Conservation (phyloP, 2,113 vertebrate genomes). For the Myotis yumanensis region DNA sequence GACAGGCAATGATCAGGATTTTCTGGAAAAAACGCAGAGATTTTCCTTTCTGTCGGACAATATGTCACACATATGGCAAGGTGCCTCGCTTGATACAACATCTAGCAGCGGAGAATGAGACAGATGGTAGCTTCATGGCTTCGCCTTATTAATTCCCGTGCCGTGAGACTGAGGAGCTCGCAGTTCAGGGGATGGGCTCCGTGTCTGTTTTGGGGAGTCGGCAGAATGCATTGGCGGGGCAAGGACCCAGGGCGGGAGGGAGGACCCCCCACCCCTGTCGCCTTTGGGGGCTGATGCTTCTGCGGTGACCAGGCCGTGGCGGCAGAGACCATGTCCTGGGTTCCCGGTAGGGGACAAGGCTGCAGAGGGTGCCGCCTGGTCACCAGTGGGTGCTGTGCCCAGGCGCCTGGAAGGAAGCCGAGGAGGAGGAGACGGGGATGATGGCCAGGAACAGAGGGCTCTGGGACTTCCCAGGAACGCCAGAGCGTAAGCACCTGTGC, state of each 20-base stretch:
- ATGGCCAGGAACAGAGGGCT: rapidly evolving
- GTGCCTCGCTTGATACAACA: conserved; percentile 64
- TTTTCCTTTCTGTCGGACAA: conserved; percentile 55
- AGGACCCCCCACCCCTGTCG: neutral
- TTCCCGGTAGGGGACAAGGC: neutral
- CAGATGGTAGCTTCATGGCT: conserved; percentile 59
- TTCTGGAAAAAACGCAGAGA: neutral
- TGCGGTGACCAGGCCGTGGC: neutral
- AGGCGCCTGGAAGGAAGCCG: neutral
- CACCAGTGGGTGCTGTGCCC: rapidly evolving
- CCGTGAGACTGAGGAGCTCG: conserved; percentile 52
- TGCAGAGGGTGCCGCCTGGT: neutral
- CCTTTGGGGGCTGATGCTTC: neutral
- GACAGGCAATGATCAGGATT: neutral
- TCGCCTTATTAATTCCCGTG: conserved; percentile 48
- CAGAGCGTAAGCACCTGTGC: rapidly evolving
- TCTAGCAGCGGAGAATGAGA: conserved; percentile 45
- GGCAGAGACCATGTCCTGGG: neutral
- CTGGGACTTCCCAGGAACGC: neutral
- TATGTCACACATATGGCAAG: conserved; percentile 65
- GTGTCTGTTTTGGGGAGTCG: conserved; percentile 20
- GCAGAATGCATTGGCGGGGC: neutral
- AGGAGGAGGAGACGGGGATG: neutral
- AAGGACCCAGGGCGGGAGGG: neutral
- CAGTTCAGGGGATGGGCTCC: neutral